Evolutionary conservation across 1,140 invertebrate species (phyloP).

Genomic region (Caenorhabditis tropicalis): DNA sequence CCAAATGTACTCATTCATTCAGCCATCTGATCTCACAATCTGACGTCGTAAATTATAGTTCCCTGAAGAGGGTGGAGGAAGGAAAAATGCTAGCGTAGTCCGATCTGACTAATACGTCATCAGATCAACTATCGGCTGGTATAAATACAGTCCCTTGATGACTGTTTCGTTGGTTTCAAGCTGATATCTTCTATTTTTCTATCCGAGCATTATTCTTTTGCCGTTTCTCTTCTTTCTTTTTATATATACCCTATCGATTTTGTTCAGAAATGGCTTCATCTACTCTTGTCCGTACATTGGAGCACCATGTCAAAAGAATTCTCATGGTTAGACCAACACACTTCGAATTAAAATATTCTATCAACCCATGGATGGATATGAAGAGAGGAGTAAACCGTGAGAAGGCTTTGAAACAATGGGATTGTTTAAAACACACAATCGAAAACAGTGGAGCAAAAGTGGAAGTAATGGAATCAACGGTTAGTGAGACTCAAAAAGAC

Average conservation of each 20-base stretch:
- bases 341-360: conserved; percentile 62
- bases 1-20: neutral
- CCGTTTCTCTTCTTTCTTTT: neutral
- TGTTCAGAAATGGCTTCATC: conserved; percentile 39
- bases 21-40: neutral
- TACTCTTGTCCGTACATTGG: neutral
- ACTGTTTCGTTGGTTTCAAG: neutral
- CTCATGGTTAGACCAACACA: conserved; percentile 70
- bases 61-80: conserved; percentile 15
- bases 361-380: conserved; percentile 71
- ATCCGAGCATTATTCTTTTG: neutral
- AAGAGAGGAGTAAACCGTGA: conserved; percentile 60
- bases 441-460: conserved; percentile 65
- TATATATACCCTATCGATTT: neutral
- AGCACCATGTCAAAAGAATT: conserved; percentile 55
- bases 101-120: neutral
- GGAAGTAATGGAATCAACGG: conserved; percentile 67
- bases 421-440: conserved; percentile 62
- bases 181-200: neutral
- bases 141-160: conserved; percentile 13
- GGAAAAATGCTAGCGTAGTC: neutral
- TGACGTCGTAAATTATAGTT: conserved; percentile 42
- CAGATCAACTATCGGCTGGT: conserved; percentile 14
- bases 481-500: neutral
- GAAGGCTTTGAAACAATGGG: conserved; percentile 67